Conservation (phyloP, 2,113 vertebrate genomes). For the Amphilophus citrinellus region DNA sequence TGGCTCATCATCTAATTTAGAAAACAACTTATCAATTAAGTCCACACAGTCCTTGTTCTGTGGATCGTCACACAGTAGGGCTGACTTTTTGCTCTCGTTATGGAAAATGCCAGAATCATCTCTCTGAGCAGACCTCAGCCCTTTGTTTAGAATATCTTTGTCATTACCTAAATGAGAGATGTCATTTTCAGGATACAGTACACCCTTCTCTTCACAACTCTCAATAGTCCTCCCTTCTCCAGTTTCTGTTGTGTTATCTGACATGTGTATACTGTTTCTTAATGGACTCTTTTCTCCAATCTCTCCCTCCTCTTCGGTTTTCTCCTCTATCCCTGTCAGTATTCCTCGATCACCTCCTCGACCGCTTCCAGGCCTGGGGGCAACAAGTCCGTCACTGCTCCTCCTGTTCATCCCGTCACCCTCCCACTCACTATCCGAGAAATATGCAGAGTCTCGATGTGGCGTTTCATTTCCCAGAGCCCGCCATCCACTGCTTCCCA, state of each 20-base stretch:
- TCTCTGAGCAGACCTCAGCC: constrained; percentile 53
- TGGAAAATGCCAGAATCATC: constrained; percentile 69
- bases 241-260: constrained; percentile 14
- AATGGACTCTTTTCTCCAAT: constrained; percentile 50
- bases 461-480: constrained; percentile 83
- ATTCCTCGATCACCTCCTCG: constrained; percentile 76
- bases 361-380: constrained; percentile 68
- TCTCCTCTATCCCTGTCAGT: constrained; percentile 83
- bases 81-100: constrained; percentile 47
- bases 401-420: constrained; percentile 78
- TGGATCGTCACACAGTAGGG: constrained; percentile 34
- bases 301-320: constrained; percentile 78
- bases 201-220: constrained; percentile 20
- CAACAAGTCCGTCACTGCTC: constrained; percentile 66
- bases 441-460: constrained; percentile 88
- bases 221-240: constrained; percentile 19
- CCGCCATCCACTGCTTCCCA: constrained; percentile 78
- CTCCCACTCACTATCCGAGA: constrained; percentile 87
- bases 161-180: constrained; percentile 21
- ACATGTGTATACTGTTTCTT: constrained; percentile 29
- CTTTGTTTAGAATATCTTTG: constrained; percentile 46
- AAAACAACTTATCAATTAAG: constrained; percentile 76
- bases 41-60: constrained; percentile 68
- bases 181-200: constrained; percentile 31
- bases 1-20: constrained; percentile 72